Conservation (phyloP, 92 coral and sea anemone species). For the Umimayanthus kanabou region DNA sequence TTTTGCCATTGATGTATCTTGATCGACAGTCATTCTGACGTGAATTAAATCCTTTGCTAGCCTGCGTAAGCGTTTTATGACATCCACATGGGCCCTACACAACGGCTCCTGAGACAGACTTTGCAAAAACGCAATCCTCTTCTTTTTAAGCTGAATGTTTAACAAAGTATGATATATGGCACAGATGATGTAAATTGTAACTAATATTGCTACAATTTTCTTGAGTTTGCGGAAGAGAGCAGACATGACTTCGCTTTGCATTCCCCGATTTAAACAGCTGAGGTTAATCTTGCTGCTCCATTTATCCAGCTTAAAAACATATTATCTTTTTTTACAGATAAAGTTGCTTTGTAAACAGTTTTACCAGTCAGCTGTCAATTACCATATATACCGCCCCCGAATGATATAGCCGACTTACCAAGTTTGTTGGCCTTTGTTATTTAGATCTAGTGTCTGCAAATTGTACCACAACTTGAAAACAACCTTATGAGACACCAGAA, state of each 20-base stretch:
- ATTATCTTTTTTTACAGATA: slow-evolving; percentile 22
- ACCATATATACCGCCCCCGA: background rate
- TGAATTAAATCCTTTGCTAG: slow-evolving; percentile 64
- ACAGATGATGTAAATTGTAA: slow-evolving; percentile 49
- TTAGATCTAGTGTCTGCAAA: background rate
- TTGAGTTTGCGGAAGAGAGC: slow-evolving; percentile 59
- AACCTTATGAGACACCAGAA: background rate
- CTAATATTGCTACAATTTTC: slow-evolving; percentile 40
- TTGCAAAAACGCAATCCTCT: slow-evolving; percentile 31
- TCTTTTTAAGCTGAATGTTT: slow-evolving; percentile 46
- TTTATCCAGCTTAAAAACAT: slow-evolving; percentile 2
- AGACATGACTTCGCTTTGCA: slow-evolving; percentile 41
- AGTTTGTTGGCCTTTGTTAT: background rate
- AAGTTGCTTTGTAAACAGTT: background rate
- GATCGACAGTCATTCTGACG: slow-evolving; percentile 66
- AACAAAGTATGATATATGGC: slow-evolving; percentile 56
- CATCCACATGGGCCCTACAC: slow-evolving; percentile 61
- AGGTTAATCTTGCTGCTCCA: background rate
- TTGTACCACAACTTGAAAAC: background rate
- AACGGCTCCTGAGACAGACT: slow-evolving; percentile 59
- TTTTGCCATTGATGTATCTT: slow-evolving; percentile 65
- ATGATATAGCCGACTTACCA: background rate
- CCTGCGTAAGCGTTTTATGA: slow-evolving; percentile 51
- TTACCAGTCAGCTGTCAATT: background rate
- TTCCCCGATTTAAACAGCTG: slow-evolving; percentile 20